Evolutionary conservation across 2,113 vertebrate genomes (phyloP), one percentile per base, ranked within the genome.

Genomic region (Spheniscus mendiculus): DNA sequence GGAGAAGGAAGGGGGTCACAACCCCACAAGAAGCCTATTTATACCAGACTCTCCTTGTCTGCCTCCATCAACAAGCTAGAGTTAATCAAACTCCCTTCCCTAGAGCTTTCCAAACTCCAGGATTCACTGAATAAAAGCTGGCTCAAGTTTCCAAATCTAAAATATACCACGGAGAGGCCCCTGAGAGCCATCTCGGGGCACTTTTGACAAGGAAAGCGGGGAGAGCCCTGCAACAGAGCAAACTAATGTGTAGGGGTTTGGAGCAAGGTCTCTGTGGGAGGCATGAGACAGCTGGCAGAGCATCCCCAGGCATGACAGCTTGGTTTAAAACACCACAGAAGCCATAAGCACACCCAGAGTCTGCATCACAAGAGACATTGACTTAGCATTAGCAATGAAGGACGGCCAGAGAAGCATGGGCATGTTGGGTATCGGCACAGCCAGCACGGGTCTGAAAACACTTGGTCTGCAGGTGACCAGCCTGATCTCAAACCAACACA

Each of bases 351-450:
- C 15, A 79, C 9, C 1, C 5, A 55, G 12, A 55, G 36, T 11
- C 76, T 91, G 72, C 32, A 45, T 38, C 56, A 72, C 56, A 69
- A 36, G 52, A 89, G 14, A 59, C n/a, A 42, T 4, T 2, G 1
- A 25, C 45, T 34, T 15, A 11, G 61, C 1, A 0, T 44, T 23
- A 40, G 16, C 17, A 15, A 32, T 11, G 45, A 56, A 69, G 45
- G 21, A 66, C 3, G 1, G 32, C 5, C 47, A 62, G 70, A 58
- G 45, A 62, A 40, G 20, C 4, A 59, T 2, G 17, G 50, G 20
- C 14, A 20, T 0, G 0, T 12, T 32, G n/a, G 19, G 15, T 47
- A 55, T 29, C 0, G 0, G 52, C 61, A 82, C 22, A 69, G 59
- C 11, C 21, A 84, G 44, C n/a, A 69, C 0, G 3, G 23, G 27